These are phyloP conservation scores for Acipenser transmontanus DNA, from an alignment of 2,797 vertebrate species.

Conservation along the genomic window DNA sequence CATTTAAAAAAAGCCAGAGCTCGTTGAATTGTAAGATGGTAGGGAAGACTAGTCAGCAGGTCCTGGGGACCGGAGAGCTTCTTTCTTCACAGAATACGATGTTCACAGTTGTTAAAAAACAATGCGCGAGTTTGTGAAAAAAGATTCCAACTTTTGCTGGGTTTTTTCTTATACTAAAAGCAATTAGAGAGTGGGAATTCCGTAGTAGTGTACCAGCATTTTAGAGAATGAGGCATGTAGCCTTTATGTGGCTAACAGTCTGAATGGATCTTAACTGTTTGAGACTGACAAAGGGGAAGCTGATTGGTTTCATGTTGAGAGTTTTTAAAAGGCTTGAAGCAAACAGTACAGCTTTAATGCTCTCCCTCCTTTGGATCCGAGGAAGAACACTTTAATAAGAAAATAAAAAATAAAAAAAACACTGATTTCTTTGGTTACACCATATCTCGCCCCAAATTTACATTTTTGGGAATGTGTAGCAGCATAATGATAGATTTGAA, in stretches of 20 bases:
- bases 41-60: conserved; percentile 50
- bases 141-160: conserved; percentile 43
- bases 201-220: conserved; percentile 20
- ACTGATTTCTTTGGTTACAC: neutral
- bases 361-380: no score
- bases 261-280: conserved; percentile 53
- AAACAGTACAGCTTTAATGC: conserved; percentile 21
- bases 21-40: conserved; percentile 54
- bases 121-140: conserved; percentile 56
- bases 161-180: conserved; percentile 55
- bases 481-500: neutral
- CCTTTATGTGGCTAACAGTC: conserved; percentile 56
- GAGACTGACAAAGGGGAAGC: conserved; percentile 53
- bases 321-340: conserved; percentile 46
- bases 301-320: conserved; percentile 44
- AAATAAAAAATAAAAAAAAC: neutral
- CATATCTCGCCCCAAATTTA: neutral
- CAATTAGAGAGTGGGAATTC: conserved; percentile 52
- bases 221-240: conserved; percentile 20
- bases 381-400: no score
- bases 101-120: conserved; percentile 57
- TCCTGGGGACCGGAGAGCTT: conserved; percentile 60
- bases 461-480: neutral
- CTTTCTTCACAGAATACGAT: conserved; percentile 49
- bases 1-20: conserved; percentile 61